These are phyloP conservation scores for Hydractinia echinata DNA, from an alignment of 30 jellyfish, hydroid and myxozoan species.

Conservation along the genomic window DNA sequence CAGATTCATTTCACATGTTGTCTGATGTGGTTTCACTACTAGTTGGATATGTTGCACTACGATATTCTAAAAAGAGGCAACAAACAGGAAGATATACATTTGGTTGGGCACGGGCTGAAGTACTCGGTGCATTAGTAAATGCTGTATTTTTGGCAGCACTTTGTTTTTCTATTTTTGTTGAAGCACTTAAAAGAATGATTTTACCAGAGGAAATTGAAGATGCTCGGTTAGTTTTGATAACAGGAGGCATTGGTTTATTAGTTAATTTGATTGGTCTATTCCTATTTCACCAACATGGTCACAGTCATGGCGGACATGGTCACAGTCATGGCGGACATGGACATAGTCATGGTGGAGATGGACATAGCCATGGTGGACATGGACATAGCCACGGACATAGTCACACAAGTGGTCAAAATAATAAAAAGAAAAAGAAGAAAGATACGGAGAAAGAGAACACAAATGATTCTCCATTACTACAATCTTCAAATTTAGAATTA, in stretches of 20 bases:
- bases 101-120: slow-evolving; percentile 98
- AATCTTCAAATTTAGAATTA: neutral
- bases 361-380: slow-evolving; percentile 40
- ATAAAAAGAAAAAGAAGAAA: slow-evolving; percentile 2
- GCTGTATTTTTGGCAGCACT: slow-evolving; percentile 95
- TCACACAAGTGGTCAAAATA: neutral
- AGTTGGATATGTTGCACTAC: slow-evolving; percentile 87
- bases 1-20: slow-evolving; percentile 98
- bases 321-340: slow-evolving; percentile 41
- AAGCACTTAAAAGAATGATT: slow-evolving; percentile 77
- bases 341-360: slow-evolving; percentile 53
- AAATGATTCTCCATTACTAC: neutral
- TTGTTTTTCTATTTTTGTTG: slow-evolving; percentile 84
- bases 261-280: slow-evolving; percentile 88
- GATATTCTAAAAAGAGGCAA: slow-evolving; percentile 71
- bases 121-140: slow-evolving; percentile 92
- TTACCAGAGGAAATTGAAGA: slow-evolving; percentile 71
- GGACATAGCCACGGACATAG: slow-evolving; percentile 17
- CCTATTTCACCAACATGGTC: slow-evolving; percentile 97
- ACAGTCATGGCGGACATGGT: slow-evolving; percentile 47
- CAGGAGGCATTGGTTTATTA: slow-evolving; percentile 74
- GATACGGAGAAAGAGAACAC: neutral
- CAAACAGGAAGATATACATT: slow-evolving; percentile 86
- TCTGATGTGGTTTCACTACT: slow-evolving; percentile 93
- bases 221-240: slow-evolving; percentile 63